Evolutionary conservation across 1,140 invertebrate species (phyloP).

Genomic region (Linepithema humile): DNA sequence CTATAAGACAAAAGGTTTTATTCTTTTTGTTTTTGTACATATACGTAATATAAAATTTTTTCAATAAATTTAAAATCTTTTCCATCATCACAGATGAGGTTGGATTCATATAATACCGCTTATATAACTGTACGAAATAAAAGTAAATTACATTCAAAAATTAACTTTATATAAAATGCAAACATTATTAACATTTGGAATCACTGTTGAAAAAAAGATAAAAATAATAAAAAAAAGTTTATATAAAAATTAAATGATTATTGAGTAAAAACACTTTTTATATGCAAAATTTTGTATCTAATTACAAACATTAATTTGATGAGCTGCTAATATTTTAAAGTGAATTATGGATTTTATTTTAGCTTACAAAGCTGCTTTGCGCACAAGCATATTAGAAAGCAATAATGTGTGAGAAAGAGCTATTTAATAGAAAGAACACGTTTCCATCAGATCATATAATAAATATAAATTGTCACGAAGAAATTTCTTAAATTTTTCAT

Average conservation of each 20-base stretch:
- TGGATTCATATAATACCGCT: conserved; percentile 10
- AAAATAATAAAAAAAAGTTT: background rate
- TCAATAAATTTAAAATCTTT: background rate
- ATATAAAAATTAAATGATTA: conserved; percentile 16
- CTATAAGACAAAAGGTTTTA: background rate
- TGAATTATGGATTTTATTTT: conserved; percentile 22
- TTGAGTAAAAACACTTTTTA: background rate
- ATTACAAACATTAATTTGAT: conserved; percentile 29
- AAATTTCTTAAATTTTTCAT: background rate
- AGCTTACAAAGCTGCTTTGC: background rate
- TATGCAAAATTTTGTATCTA: conserved; percentile 26
- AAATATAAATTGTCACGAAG: background rate
- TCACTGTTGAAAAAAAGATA: background rate
- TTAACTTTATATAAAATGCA: background rate
- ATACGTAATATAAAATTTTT: background rate
- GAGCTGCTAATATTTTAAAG: conserved; percentile 3
- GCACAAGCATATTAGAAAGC: background rate
- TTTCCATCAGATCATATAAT: background rate
- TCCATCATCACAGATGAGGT: background rate
- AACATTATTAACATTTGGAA: background rate
- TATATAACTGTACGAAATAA: background rate
- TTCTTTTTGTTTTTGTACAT: background rate
- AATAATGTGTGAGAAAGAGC: background rate
- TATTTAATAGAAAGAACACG: background rate
- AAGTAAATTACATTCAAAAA: background rate